Base-by-base conservation (phyloP, 2,113 vertebrate genomes). In the Hippolais icterina region DNA sequence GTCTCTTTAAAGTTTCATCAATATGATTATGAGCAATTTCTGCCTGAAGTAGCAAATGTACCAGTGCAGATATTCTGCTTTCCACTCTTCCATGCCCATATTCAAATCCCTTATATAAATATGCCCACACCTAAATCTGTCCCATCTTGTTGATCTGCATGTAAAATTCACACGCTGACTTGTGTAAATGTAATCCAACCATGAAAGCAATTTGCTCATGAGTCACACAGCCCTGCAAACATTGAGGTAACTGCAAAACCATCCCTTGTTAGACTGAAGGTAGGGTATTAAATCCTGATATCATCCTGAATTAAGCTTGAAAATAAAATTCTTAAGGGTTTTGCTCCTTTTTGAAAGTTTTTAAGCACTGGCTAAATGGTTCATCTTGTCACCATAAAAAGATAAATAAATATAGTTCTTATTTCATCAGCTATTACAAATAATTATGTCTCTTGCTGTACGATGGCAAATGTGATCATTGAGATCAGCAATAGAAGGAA, bases 131-230 rank as follows among this genome's bases (percentile, higher is more conserved):
- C 96, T 98, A 96, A 97, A 97, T 98, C 91, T 97, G 97, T 95
- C 87, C 94, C 89, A 95, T 98, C 96, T 97, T 98, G 98, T 97
- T 97, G 95, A 97, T 97, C 90, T 96, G 81, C 95, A 92, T 95
- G 94, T 94, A 97, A 97, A 97, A 97, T 98, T 98, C 97, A 97
- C 96, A 98, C 14, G 3, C 90, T 97, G 90, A 75, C 94, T 98
- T 97, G 61, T 97, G 93, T 93, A 95, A 97, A 96, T 37, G 75
- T 90, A 97, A 97, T 78, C 53, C 82, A 96, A 80, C 82, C 96
- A 85, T 97, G 95, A 97, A 96, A 96, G 72, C 75, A 97, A 96
- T 97, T 96, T 98, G 83, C 88, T 96, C 81, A 90, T 98, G 97
- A 98, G 92, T 97, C 97, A 98, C 97, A 98, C 83, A 96, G 29